phyloP scores from a whole-genome alignment of 2,888 invertebrate species.

The Gibbula magus region DNA sequence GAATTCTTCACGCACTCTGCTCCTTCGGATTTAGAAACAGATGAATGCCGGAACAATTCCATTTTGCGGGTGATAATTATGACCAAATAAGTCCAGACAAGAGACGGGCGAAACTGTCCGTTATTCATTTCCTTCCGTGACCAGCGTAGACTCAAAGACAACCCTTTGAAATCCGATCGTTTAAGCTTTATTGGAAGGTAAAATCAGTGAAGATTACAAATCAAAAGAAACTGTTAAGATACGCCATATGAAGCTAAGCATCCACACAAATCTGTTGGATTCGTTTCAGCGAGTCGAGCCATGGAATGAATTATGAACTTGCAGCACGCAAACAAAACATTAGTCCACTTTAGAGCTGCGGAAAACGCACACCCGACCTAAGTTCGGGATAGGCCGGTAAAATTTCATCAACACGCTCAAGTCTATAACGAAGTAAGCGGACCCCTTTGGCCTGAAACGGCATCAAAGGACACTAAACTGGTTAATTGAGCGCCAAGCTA shows the following conservation, averaged over 20 bases:
- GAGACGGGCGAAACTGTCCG: neutral
- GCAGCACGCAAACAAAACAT: neutral
- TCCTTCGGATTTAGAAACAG: no score
- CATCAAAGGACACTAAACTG: slow-evolving; percentile 1
- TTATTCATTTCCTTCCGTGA: neutral
- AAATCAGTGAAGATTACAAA: slow-evolving; percentile 2
- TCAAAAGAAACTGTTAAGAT: neutral
- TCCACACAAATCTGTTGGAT: slow-evolving; percentile 10
- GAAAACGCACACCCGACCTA: neutral
- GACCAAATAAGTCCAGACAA: no score
- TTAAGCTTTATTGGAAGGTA: neutral
- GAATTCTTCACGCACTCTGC: no score
- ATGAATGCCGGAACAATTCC: no score
- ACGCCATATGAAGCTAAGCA: neutral
- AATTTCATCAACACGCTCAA: slow-evolving; percentile 11
- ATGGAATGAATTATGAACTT: neutral
- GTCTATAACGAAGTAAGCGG: neutral
- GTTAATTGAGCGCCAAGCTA: slow-evolving; percentile 5
- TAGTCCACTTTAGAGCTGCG: slow-evolving; percentile 1
- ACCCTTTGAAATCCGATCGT: slow-evolving; percentile 2
- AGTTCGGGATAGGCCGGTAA: neutral
- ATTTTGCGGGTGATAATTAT: no score
- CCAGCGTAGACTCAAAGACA: neutral
- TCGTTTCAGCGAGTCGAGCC: slow-evolving; percentile 8
- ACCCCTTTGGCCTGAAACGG: neutral